Evolutionary conservation across 1,140 invertebrate genomes (phyloP).

Genomic region (Leptopilina boulardi): DNA sequence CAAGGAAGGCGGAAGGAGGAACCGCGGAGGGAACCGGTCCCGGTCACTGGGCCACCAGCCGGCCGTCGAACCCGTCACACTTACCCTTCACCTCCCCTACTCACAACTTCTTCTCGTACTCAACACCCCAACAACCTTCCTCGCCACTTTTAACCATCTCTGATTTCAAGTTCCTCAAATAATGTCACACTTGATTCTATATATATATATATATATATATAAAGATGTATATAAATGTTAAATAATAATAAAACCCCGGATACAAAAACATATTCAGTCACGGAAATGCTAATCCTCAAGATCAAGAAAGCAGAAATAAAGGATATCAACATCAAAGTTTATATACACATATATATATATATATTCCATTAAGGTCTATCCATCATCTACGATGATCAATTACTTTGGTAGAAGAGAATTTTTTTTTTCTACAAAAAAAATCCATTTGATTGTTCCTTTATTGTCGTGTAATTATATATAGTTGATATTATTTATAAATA

Average conservation of each 20-base stretch:
- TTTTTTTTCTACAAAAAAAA: neutral
- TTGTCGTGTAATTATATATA: neutral
- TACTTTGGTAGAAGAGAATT: neutral
- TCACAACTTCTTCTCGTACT: slow-evolving; percentile 45
- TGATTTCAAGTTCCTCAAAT: slow-evolving; percentile 64
- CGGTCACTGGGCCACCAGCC: slow-evolving; percentile 76
- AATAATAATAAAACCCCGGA: slow-evolving; percentile 57
- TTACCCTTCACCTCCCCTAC: slow-evolving; percentile 62
- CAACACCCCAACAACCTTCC: slow-evolving; percentile 57
- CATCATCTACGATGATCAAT: neutral
- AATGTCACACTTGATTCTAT: slow-evolving; percentile 61
- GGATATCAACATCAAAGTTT: neutral
- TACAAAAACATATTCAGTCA: slow-evolving; percentile 40
- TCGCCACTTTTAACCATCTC: slow-evolving; percentile 54
- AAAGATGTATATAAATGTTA: no score
- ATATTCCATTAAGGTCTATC: neutral
- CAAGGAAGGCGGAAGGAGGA: slow-evolving; percentile 76
- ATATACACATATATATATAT: neutral
- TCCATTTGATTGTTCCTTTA: neutral
- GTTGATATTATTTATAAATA: no score
- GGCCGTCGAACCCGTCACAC: slow-evolving; percentile 74
- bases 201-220: slow-evolving; percentile 3
- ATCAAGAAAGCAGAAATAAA: slow-evolving; percentile 35
- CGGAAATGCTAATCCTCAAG: slow-evolving; percentile 41
- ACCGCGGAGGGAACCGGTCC: slow-evolving; percentile 75